Evolutionary conservation across 2,113 vertebrate species (phyloP).

Genomic region (Meleagris gallopavo): DNA sequence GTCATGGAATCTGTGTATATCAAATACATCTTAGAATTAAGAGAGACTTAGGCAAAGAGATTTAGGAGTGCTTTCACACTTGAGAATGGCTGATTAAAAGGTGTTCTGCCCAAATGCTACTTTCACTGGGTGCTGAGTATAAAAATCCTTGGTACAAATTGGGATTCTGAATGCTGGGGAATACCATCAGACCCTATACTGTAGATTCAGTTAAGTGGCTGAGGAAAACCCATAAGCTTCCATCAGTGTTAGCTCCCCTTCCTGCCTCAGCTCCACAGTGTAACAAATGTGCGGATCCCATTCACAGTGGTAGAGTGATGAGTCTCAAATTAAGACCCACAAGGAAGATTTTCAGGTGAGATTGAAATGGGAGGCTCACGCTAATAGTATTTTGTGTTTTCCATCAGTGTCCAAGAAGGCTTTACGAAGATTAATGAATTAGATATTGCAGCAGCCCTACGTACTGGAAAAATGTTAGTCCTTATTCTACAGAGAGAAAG

Average conservation of each 20-base stretch:
- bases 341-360: constrained; percentile 44
- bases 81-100: constrained; percentile 73
- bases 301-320: constrained; percentile 27
- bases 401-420: not conserved
- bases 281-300: constrained; percentile 13
- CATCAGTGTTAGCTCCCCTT: constrained; percentile 8
- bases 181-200: constrained; percentile 61
- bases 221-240: constrained; percentile 11
- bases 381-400: constrained; percentile 43
- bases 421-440: constrained; percentile 33
- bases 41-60: not conserved
- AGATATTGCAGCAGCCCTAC: not conserved
- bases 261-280: constrained; percentile 16
- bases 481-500: not conserved
- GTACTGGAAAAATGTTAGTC: constrained; percentile 1
- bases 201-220: constrained; percentile 65
- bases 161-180: constrained; percentile 65
- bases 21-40: constrained; percentile 24
- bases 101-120: constrained; percentile 73
- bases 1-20: not conserved
- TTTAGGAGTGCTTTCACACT: constrained; percentile 45
- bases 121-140: constrained; percentile 52
- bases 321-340: not conserved
- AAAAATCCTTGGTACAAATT: constrained; percentile 72
- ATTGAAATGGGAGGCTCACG: constrained; percentile 1